Evolutionary conservation across 1,140 invertebrate species (phyloP).

Genomic region (Papilio helenus): DNA sequence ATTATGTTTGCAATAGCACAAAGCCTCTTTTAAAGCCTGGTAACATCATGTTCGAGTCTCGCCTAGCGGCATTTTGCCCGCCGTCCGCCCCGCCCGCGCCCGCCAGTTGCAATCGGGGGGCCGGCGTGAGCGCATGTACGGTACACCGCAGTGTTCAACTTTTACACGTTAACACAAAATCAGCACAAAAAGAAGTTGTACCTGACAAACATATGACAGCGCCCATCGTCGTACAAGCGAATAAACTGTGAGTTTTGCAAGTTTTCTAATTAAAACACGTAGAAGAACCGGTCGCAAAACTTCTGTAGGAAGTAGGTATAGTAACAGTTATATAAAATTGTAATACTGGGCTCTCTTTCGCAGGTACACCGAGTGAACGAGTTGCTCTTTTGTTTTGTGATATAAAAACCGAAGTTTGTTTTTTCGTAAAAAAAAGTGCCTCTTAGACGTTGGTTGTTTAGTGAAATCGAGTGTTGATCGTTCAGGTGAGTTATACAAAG

Average conservation of each 20-base stretch:
- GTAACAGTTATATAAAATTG: constrained; percentile 69
- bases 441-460: constrained; percentile 50
- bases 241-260: constrained; percentile 45
- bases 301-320: constrained; percentile 53
- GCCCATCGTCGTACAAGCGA: constrained; percentile 7
- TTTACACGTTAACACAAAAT: constrained; percentile 40
- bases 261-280: constrained; percentile 30
- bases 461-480: constrained; percentile 61
- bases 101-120: constrained; percentile 53
- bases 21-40: constrained; percentile 58
- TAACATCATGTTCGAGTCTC: constrained; percentile 49
- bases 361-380: constrained; percentile 51
- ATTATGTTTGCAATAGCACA: constrained; percentile 40
- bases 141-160: not conserved
- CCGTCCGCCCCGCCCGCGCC: constrained; percentile 32
- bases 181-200: constrained; percentile 27
- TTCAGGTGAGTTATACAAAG: constrained; percentile 58
- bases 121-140: constrained; percentile 48
- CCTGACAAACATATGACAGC: not conserved
- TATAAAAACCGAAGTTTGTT: constrained; percentile 52
- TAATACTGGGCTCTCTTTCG: constrained; percentile 60
- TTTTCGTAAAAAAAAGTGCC: constrained; percentile 54
- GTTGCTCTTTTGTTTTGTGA: constrained; percentile 53
- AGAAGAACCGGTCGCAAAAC: constrained; percentile 53
- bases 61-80: constrained; percentile 29